Percentiles rank a stretch among this genome's conserved stretches.
These are phyloP conservation scores for Myotis daubentonii DNA, from an alignment of 2,797 vertebrate genomes.

Conservation along the genomic window DNA sequence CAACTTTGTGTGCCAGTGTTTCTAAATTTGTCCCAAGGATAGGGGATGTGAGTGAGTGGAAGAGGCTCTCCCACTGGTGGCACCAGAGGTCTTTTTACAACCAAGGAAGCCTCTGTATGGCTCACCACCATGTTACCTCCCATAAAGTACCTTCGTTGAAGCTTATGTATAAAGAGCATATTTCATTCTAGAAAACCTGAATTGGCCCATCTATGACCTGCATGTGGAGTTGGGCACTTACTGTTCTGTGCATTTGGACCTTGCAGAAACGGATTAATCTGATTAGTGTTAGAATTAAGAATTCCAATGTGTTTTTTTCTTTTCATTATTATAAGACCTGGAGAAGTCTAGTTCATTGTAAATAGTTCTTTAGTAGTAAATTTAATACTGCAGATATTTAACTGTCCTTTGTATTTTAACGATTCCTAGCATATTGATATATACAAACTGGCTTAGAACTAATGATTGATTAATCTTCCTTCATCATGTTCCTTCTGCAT, in stretches of 20 bases:
- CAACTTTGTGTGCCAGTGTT: not conserved
- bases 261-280: constrained; percentile 51
- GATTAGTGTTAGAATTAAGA: constrained; percentile 44
- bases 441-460: not conserved
- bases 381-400: constrained; percentile 39
- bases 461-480: not conserved
- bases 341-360: not conserved
- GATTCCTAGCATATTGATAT: not conserved
- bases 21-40: not conserved
- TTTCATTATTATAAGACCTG: not conserved
- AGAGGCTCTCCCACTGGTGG: not conserved
- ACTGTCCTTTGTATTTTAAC: not conserved
- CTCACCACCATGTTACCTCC: not conserved
- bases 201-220: not conserved
- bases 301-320: not conserved
- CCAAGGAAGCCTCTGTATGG: not conserved
- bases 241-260: not conserved
- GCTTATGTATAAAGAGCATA: not conserved
- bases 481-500: not conserved
- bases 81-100: not conserved
- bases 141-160: not conserved
- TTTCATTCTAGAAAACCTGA: constrained; percentile 35
- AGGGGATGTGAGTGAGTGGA: not conserved
- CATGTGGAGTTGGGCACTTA: not conserved
- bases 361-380: not conserved